phyloP scores from a whole-genome alignment of 2,113 vertebrate genomes.

The Scomber japonicus region DNA sequence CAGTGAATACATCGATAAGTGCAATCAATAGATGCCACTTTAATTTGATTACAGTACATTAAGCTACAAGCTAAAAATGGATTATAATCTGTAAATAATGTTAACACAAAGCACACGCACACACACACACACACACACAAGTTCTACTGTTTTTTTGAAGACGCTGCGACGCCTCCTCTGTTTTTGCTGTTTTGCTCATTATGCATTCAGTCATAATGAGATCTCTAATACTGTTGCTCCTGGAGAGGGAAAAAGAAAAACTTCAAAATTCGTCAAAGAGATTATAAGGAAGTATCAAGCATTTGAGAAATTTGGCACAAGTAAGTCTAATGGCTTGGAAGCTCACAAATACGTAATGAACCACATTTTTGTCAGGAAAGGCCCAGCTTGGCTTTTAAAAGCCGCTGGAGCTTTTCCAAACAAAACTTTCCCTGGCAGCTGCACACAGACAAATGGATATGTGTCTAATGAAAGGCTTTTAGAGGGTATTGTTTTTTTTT shows the following conservation, averaged over 20 bases:
- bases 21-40: neutral
- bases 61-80: neutral
- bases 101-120: neutral
- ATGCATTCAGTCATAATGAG: neutral
- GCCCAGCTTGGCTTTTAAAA: constrained; percentile 65
- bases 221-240: neutral
- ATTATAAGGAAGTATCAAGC: constrained; percentile 8
- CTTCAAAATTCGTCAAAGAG: constrained; percentile 15
- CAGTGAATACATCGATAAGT: neutral
- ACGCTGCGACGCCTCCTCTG: neutral
- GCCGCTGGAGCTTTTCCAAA: constrained; percentile 76
- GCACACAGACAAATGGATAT: constrained; percentile 72
- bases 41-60: neutral
- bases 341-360: constrained; percentile 58
- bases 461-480: constrained; percentile 81
- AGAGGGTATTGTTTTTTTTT: constrained; percentile 79
- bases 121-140: too few relatives aligned
- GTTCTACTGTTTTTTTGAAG: neutral
- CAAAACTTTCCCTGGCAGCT: constrained; percentile 69
- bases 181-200: neutral
- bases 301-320: neutral
- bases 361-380: constrained; percentile 49
- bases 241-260: constrained; percentile 20
- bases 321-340: constrained; percentile 55
- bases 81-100: neutral